Base-by-base conservation (phyloP, 2,888 invertebrate genomes). In the Amiota minor region DNA sequence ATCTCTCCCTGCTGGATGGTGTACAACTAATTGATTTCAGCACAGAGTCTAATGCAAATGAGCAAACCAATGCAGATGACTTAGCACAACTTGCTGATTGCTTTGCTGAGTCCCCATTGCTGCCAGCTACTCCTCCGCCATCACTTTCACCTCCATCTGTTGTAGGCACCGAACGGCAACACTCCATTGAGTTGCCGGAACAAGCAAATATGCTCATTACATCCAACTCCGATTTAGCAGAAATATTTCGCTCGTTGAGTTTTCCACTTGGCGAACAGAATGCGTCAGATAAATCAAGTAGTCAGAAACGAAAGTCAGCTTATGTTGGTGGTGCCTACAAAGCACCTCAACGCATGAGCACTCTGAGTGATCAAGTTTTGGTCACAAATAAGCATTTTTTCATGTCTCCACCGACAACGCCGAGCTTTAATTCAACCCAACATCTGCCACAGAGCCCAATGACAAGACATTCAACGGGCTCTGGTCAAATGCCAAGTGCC, bases 401-500 rank as follows among this genome's bases (percentile, higher is more conserved):
- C 74, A 87, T 89, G 84, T 89, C 89, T 78, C 90, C 90, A 83
- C 89, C 89, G 78, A 86, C 88, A 68, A 89, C 89, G 53, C 90
- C 89, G 45, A 83, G 84, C 67, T 81, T 82, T 46, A 80, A 77
- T 73, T 83, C 83, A 8, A 79, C 81, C 12, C 82, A 80, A 71
- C 80, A 86, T 69, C 77, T 85, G 70, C 82, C 83, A 23, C 47
- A 46, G 9, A 53, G 12, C 53, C 14, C 18, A 11, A 20, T 18
- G 59, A 59, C 59, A 35, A 35, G 59, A 59, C 20, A 20, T 59
- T 16, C 59, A 59, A 72, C 72, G 72, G 56, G 61, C 76, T 74
- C 35, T 35, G 35, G 35, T 35, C 35, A 74, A 79, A 74, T 74
- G 81, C 74, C 78, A 78, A 62, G 35, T 23, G 23, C 10, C 9